Base-by-base conservation (phyloP, 1,140 invertebrate species). In the Schmidtea mediterranea region DNA sequence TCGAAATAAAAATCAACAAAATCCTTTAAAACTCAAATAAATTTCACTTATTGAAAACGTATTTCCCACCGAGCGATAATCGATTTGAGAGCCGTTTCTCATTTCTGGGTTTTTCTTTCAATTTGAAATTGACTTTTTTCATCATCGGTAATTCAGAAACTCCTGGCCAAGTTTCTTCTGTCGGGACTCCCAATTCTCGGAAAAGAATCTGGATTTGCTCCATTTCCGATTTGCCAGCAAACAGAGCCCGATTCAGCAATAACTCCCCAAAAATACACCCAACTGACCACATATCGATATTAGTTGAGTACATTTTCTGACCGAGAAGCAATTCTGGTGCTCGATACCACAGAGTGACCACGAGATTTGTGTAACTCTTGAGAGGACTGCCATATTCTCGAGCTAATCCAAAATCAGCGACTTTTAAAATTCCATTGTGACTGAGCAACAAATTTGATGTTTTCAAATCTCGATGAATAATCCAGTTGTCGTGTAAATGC, bases 401-500 rank as follows among this genome's bases (percentile, higher is more conserved):
- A 0, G 90, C 90, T 54, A 97, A 68, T 43, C 92, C 92, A 71
- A 98, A 98, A 69, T 98, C 92, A 21, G 86, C 89, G 26, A 92
- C 70, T 62, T 74, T 74, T 1, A 89, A 68, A 52, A 86, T 75
- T 36, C 84, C 83, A 55, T 73, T 72, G 65, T 97, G 89, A 55
- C 82, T 90, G 2, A 98, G 68, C 8, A 98, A 66, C n/a, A 98
- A 69, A 71, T 98, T 98, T 1, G 89, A 97, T 1, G 92, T 89
- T 69, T 98, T 98, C 15, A 98, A 71, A 71, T 98, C 90, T 41
- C 89, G 68, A 65, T 98, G 90, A 9, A 98, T 70, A 52, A 98
- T 97, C 90, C 90, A 97, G 62, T 95, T 94, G 58, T 97, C 84
- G 59, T 97, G 90, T 21, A 97, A 72, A 72, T 97, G 86, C 18